Percentiles rank a stretch among this genome's conserved stretches.
phyloP scores from a whole-genome alignment of 2,113 vertebrate species.

The Tapirus terrestris region DNA sequence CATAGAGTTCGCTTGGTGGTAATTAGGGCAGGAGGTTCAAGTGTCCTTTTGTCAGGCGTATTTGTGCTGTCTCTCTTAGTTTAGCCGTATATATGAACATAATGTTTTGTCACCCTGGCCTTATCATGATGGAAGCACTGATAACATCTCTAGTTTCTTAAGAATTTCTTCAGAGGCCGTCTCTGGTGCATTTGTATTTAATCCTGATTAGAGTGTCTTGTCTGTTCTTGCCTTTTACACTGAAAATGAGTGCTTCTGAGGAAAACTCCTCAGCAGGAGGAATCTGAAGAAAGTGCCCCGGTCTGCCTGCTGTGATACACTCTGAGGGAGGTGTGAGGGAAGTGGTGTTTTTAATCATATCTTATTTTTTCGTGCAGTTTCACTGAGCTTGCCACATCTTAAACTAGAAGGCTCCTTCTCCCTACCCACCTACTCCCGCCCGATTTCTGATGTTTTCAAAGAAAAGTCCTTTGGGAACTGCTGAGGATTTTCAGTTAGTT shows the following conservation, averaged over 20 bases:
- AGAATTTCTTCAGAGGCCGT: background rate
- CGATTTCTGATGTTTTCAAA: conserved; percentile 53
- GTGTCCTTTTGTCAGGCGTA: background rate
- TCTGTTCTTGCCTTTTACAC: conserved; percentile 22
- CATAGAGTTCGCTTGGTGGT: fast-evolving
- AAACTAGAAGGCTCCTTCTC: conserved; percentile 23
- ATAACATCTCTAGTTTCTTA: background rate
- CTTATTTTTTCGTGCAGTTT: conserved; percentile 15
- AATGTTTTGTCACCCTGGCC: background rate
- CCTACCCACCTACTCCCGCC: background rate
- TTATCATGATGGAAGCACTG: background rate
- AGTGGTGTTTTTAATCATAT: background rate
- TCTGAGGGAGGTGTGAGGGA: background rate
- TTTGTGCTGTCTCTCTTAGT: background rate
- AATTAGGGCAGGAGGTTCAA: background rate
- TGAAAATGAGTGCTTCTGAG: background rate
- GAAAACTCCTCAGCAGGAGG: background rate
- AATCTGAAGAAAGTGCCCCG: background rate
- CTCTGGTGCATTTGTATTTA: background rate
- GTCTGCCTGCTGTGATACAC: background rate
- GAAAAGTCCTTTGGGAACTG: conserved; percentile 39
- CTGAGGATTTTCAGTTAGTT: conserved; percentile 49
- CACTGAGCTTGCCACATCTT: conserved; percentile 21
- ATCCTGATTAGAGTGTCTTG: background rate
- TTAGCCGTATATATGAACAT: background rate